Evolutionary conservation across 2,797 vertebrate genomes (phyloP).

Genomic region (Mycteria americana): DNA sequence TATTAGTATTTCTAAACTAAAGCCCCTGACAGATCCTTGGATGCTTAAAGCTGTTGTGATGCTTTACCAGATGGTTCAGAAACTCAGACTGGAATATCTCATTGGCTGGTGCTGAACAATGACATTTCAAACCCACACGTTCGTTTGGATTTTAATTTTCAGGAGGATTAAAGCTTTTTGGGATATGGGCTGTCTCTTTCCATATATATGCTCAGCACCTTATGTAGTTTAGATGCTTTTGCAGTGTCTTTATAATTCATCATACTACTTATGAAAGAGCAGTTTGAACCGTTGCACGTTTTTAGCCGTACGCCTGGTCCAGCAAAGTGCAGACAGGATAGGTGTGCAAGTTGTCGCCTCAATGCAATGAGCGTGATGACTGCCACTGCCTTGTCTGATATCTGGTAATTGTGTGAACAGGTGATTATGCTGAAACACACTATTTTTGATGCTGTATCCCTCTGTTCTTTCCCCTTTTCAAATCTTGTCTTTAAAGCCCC

Average conservation of each 20-base stretch:
- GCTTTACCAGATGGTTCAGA: slow-evolving; percentile 59
- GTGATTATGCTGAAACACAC: not conserved
- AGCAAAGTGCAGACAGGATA: not conserved
- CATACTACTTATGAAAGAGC: not conserved
- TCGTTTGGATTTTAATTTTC: slow-evolving; percentile 64
- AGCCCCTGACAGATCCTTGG: slow-evolving; percentile 68
- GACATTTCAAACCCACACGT: slow-evolving; percentile 67
- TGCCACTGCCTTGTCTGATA: not conserved
- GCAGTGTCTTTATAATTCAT: not conserved
- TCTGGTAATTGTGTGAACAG: not conserved
- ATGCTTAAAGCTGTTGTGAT: slow-evolving; percentile 58
- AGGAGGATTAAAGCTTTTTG: slow-evolving; percentile 61
- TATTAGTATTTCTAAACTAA: slow-evolving; percentile 66
- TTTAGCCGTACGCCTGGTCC: not conserved
- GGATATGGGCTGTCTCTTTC: slow-evolving; percentile 61
- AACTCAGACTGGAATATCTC: slow-evolving; percentile 56
- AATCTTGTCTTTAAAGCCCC: not conserved
- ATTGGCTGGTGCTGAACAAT: slow-evolving; percentile 64
- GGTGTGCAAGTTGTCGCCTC: not conserved
- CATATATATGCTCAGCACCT: slow-evolving; percentile 45
- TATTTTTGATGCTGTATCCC: not conserved
- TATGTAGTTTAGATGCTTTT: slow-evolving; percentile 35
- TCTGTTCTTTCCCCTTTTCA: slow-evolving; percentile 14
- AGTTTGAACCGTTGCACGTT: not conserved
- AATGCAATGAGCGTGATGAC: accelerated